phyloP scores from a whole-genome alignment of 2,797 vertebrate genomes.

The Sternotherus odoratus region DNA sequence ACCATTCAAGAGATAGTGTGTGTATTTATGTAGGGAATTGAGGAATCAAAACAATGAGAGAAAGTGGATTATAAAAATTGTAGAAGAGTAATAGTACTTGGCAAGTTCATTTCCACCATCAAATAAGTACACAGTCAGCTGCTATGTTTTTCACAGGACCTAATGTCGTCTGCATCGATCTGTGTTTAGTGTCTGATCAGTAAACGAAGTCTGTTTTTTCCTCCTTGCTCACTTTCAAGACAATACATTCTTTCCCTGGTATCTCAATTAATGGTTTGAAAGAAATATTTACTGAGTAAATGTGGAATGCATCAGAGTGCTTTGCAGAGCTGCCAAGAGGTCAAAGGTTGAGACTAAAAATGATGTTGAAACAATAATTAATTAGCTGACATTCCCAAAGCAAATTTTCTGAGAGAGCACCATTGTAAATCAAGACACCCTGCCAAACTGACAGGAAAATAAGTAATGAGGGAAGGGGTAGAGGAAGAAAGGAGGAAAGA shows the following conservation, averaged over 20 bases:
- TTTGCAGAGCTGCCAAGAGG: slow-evolving; percentile 69
- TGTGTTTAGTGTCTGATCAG: slow-evolving; percentile 8
- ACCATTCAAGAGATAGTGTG: not conserved
- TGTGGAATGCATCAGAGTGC: slow-evolving; percentile 52
- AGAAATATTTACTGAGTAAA: slow-evolving; percentile 65
- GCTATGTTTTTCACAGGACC: not conserved
- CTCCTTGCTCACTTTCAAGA: slow-evolving; percentile 16
- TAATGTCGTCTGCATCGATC: not conserved
- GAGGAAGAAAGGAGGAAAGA: slow-evolving; percentile 37
- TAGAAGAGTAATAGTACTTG: not conserved
- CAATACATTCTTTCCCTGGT: slow-evolving; percentile 13
- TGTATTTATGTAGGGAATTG: not conserved
- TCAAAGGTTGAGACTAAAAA: slow-evolving; percentile 71
- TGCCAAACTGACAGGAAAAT: slow-evolving; percentile 58
- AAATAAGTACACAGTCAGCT: not conserved
- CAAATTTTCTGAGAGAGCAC: slow-evolving; percentile 73
- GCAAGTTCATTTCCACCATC: not conserved
- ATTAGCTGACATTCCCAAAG: slow-evolving; percentile 70
- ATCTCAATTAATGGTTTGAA: slow-evolving; percentile 63
- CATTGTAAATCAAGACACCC: slow-evolving; percentile 53
- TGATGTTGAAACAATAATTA: slow-evolving; percentile 77
- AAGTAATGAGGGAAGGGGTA: slow-evolving; percentile 53
- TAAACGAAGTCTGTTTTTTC: not conserved
- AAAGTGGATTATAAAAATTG: slow-evolving; percentile 22
- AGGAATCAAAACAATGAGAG: slow-evolving; percentile 30